These are phyloP conservation scores for Trichechus manatus DNA, from an alignment of 2,113 vertebrate genomes.

Conservation along the genomic window DNA sequence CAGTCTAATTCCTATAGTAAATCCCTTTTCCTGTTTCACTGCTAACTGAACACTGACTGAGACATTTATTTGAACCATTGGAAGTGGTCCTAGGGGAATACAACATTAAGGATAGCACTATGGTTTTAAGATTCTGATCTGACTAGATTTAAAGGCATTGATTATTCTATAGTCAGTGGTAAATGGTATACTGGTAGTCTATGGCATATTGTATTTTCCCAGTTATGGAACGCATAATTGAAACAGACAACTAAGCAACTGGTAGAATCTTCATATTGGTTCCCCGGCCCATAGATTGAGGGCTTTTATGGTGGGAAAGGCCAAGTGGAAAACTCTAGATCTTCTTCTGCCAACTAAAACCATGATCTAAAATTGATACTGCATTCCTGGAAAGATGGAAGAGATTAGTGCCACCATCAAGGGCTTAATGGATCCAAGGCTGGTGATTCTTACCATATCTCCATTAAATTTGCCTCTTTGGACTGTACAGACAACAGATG, in stretches of 20 bases:
- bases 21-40: not conserved
- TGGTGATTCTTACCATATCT: not conserved
- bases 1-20: not conserved
- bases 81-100: not conserved
- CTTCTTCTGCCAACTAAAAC: not conserved
- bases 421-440: not conserved
- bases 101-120: not conserved
- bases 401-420: not conserved
- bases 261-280: not conserved
- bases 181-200: not conserved
- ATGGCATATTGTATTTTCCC: not conserved
- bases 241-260: slow-evolving; percentile 19
- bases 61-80: not conserved
- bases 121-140: not conserved
- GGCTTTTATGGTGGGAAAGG: not conserved
- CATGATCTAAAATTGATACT: not conserved
- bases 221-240: not conserved
- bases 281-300: not conserved
- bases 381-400: not conserved
- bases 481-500: not conserved
- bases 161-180: not conserved
- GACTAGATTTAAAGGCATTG: not conserved
- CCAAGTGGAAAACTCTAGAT: slow-evolving; percentile 10
- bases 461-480: not conserved
- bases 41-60: not conserved